Base-by-base conservation (phyloP, 35 echinoderm and acorn worm species). In the Heliocidaris erythrogramma region DNA sequence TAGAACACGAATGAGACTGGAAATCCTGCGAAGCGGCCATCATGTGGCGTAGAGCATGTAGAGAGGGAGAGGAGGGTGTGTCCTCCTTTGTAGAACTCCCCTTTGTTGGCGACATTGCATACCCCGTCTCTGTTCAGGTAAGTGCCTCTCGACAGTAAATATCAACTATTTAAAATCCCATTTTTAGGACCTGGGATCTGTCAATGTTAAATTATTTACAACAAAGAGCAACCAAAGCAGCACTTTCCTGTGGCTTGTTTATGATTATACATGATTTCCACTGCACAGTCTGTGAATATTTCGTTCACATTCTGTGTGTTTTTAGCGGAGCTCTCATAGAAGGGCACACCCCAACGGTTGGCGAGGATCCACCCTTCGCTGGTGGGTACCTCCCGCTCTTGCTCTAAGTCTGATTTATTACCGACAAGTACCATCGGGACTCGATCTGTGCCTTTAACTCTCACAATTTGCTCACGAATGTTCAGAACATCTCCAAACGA, bases 261-360 rank as follows among this genome's bases (percentile, higher is more conserved):
- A 48, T 92, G 48, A 61, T 97, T 84, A 60, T 95, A 85, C 98
- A 99, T 99, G 18, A 99, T 99, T 94, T 99, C 98, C 85, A 97
- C 95, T 18, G 97, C 98, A 93, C 97, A 97, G 48, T 99, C 98
- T 0, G 98, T 97, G 91, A 99, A 99, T 49, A 99, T 95, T 65
- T 99, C 98, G 91, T 99, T 99, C 21, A 99, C 98, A 94, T 99
- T 99, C 71, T 95, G 87, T 53, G 95, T 96, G 49, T 78, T 96
- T 90, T 99, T 99, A 30, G 98, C 98, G 2, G 98, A 99, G 21
- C 97, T 97, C 61, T 99, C 98, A 60, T 97, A 99, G 93, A 99
- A 99, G 7, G 98, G 98, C 13, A 97, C 96, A 56, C 89, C 88
- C 98, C 98, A 99, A 49, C 95, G 90, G 60, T 96, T 95, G 48